A percentile compares a stretch with the other conserved stretches of the same genome.
Evolutionary conservation across 1,140 invertebrate species (phyloP).

Genomic region (Sipha flava): DNA sequence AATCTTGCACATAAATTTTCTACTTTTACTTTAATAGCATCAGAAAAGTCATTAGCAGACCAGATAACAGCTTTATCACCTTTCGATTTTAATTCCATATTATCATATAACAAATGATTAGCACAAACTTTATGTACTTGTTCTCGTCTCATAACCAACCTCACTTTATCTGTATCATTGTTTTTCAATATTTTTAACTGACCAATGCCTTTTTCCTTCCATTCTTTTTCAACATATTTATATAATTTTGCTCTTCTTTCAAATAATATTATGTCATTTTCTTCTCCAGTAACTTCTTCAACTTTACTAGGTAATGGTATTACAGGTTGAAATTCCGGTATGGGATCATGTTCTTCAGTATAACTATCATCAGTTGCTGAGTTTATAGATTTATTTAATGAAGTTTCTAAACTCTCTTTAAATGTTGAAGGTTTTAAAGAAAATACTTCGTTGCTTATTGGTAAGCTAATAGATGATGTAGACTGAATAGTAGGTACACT

Average conservation of each 20-base stretch:
- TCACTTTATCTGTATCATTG: conserved; percentile 53
- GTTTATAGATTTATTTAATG: conserved; percentile 40
- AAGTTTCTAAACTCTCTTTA: not conserved
- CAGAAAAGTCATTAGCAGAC: conserved; percentile 79
- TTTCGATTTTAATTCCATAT: conserved; percentile 63
- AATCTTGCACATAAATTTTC: conserved; percentile 77
- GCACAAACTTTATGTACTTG: conserved; percentile 83
- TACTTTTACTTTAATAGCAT: conserved; percentile 57
- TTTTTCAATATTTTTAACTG: conserved; percentile 74
- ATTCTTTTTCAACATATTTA: conserved; percentile 67
- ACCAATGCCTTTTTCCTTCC: conserved; percentile 82
- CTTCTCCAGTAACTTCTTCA: conserved; percentile 67
- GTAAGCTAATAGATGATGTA: not conserved
- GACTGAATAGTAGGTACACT: not conserved
- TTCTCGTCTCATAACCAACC: conserved; percentile 76
- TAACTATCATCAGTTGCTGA: conserved; percentile 41
- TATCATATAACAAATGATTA: conserved; percentile 70
- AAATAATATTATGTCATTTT: conserved; percentile 63
- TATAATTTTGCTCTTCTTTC: conserved; percentile 65
- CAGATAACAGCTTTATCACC: conserved; percentile 69
- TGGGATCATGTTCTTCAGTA: conserved; percentile 68
- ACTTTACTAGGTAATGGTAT: conserved; percentile 77
- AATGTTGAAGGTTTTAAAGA: not conserved
- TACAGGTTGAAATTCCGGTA: conserved; percentile 77
- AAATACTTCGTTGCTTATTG: not conserved